Evolutionary conservation across 53 echinoderm and acorn worm species (phyloP).

Genomic region (Astropecten irregularis): DNA sequence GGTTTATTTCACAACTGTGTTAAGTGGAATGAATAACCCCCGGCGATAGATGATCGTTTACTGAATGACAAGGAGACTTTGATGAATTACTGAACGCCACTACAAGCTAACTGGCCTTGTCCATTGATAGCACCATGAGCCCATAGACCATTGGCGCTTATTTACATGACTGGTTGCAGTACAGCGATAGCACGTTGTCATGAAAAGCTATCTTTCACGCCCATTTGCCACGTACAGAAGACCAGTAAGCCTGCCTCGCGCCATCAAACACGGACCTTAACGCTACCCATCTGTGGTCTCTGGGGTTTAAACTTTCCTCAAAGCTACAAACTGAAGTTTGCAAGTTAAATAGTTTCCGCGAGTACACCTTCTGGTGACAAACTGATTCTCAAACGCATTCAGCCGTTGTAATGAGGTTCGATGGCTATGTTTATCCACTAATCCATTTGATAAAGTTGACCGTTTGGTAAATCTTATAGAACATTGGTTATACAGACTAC

Average conservation of each 20-base stretch:
- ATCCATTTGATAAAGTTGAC: no score
- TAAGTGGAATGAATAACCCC: conserved; percentile 59
- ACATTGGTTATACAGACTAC: no score
- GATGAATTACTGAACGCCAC: not conserved
- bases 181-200: conserved; percentile 34
- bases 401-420: no score
- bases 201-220: conserved; percentile 53
- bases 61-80: not conserved
- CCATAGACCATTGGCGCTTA: conserved; percentile 7
- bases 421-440: no score
- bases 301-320: not conserved
- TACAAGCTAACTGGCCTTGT: not conserved
- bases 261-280: conserved; percentile 12
- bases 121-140: not conserved
- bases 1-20: conserved; percentile 54
- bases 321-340: not conserved
- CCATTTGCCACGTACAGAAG: conserved; percentile 37
- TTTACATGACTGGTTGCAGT: conserved; percentile 49
- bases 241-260: not conserved
- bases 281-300: conserved; percentile 53
- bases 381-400: no score
- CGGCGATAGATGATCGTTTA: conserved; percentile 22
- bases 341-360: no score
- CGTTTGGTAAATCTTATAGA: no score
- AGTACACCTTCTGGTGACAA: no score